phyloP scores from a whole-genome alignment of 1,140 invertebrate genomes.

The Teleopsis dalmanni region DNA sequence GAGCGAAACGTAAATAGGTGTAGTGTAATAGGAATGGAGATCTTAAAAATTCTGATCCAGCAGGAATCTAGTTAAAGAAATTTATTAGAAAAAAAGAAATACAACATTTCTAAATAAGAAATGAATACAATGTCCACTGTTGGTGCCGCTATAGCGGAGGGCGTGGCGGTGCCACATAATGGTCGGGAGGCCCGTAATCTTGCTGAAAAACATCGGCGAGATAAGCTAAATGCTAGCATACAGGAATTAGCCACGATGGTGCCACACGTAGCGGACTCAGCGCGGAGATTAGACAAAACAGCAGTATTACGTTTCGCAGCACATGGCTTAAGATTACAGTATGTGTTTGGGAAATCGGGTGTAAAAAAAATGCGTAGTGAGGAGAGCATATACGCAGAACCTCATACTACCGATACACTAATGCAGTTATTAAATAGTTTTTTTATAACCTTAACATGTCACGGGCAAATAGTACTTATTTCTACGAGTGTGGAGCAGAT shows the following conservation, averaged over 20 bases:
- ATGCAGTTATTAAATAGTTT: slow-evolving; percentile 57
- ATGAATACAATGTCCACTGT: too few relatives aligned
- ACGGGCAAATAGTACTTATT: slow-evolving; percentile 78
- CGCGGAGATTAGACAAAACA: slow-evolving; percentile 80
- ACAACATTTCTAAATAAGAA: too few relatives aligned
- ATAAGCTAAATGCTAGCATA: slow-evolving; percentile 83
- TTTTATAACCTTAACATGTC: slow-evolving; percentile 69
- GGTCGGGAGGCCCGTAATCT: slow-evolving; percentile 69
- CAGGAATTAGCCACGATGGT: slow-evolving; percentile 71
- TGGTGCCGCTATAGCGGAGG: background rate
- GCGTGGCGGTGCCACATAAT: slow-evolving; percentile 20
- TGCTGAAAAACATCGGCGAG: slow-evolving; percentile 81
- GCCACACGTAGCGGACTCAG: slow-evolving; percentile 69
- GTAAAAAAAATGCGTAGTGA: slow-evolving; percentile 3
- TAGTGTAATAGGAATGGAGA: too few relatives aligned
- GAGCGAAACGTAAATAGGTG: too few relatives aligned
- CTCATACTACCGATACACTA: slow-evolving; percentile 37
- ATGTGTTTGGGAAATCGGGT: slow-evolving; percentile 38
- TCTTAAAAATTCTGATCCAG: too few relatives aligned
- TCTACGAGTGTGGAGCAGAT: slow-evolving; percentile 74
- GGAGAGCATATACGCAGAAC: background rate
- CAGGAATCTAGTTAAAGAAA: too few relatives aligned
- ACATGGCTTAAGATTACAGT: slow-evolving; percentile 56
- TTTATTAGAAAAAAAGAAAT: too few relatives aligned
- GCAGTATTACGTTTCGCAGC: slow-evolving; percentile 78